Evolutionary conservation across 1,140 invertebrate genomes (phyloP).

Genomic region (Catajapyx aquilonaris): DNA sequence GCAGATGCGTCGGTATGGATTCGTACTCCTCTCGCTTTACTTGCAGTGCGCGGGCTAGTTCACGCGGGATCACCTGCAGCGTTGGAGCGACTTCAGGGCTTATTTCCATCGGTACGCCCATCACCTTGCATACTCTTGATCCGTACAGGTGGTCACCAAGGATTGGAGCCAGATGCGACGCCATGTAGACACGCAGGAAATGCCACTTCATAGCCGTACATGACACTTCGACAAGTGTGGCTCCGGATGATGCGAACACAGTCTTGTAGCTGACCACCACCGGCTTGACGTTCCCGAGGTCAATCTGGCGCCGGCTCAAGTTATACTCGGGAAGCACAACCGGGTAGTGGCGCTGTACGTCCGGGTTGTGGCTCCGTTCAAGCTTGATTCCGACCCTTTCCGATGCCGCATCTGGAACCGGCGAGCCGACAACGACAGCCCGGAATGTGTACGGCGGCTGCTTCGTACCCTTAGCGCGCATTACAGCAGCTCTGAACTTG

Average conservation of each 20-base stretch:
- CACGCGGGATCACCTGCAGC: conserved; percentile 12
- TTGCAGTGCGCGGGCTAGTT: conserved; percentile 10
- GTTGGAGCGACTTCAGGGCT: conserved; percentile 12
- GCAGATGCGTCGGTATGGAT: conserved; percentile 23
- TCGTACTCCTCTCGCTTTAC: conserved; percentile 8
- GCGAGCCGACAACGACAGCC: conserved; percentile 15
- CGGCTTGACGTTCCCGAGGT: conserved; percentile 12
- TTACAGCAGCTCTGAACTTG: conserved; percentile 7
- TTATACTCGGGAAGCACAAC: conserved; percentile 6
- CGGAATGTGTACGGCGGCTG: conserved; percentile 15
- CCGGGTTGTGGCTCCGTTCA: conserved; percentile 7
- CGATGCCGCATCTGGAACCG: conserved; percentile 11
- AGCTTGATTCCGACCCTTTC: conserved; percentile 11
- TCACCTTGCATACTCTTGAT: conserved; percentile 18
- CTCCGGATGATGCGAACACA: conserved; percentile 16
- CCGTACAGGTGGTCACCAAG: conserved; percentile 23
- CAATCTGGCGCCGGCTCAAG: conserved; percentile 10
- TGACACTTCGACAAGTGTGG: conserved; percentile 19
- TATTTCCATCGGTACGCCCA: conserved; percentile 17
- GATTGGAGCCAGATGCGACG: conserved; percentile 19
- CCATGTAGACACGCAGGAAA: conserved; percentile 20
- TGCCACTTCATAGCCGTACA: conserved; percentile 17
- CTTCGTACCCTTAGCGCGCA: conserved; percentile 6
- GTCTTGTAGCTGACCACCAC: conserved; percentile 15
- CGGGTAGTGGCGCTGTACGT: conserved; percentile 10